Conservation (phyloP, 2,888 invertebrate species). For the Ectemnius continuus region DNA sequence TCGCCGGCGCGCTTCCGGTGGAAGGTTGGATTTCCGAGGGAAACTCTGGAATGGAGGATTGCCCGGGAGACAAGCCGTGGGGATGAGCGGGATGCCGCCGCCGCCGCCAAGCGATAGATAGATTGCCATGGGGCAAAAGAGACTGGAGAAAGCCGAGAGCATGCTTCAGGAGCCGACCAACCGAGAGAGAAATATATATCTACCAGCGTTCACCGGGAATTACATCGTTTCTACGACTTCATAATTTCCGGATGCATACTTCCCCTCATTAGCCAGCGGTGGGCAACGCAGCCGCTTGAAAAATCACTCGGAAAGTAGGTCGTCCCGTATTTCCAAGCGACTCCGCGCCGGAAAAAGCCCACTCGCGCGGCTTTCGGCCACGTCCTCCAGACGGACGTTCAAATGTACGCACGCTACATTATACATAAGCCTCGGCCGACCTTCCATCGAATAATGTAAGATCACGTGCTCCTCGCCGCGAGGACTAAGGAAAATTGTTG, state of each 20-base stretch:
- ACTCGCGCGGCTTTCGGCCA: background rate
- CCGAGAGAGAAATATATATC: constrained; percentile 8
- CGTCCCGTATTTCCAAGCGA: background rate
- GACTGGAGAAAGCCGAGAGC: background rate
- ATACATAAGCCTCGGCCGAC: background rate
- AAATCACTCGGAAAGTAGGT: constrained; percentile 42
- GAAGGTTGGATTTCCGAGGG: constrained; percentile 52
- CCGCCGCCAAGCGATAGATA: constrained; percentile 9
- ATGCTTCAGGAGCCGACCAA: background rate
- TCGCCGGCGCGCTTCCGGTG: constrained; percentile 38
- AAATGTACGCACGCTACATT: constrained; percentile 1
- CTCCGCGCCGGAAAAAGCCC: background rate
- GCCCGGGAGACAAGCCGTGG: constrained; percentile 2
- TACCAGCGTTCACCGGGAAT: constrained; percentile 36
- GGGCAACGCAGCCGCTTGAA: constrained; percentile 1
- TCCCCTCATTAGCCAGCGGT: background rate
- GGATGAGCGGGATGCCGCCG: background rate
- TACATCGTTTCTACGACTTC: constrained; percentile 45
- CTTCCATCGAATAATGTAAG: background rate
- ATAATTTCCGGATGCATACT: constrained; percentile 46
- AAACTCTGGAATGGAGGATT: constrained; percentile 50
- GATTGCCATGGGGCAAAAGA: background rate
- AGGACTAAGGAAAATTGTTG: background rate
- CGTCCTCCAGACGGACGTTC: background rate
- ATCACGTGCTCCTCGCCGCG: background rate